Base-by-base conservation (phyloP, 2,888 invertebrate species). In the Charanyca ferruginea region DNA sequence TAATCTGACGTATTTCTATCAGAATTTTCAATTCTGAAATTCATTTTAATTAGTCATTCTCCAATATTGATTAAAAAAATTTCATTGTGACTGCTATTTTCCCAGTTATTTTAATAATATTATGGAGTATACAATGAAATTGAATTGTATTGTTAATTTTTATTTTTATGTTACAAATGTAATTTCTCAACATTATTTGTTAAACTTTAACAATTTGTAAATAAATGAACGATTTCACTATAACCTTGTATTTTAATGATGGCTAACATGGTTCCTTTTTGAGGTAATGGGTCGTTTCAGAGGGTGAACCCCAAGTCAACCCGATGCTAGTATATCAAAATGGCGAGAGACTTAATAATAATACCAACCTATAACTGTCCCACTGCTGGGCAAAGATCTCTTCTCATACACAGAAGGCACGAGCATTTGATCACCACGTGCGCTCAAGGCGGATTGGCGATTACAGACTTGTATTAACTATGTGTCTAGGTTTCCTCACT, bases 141-240 rank as follows among this genome's bases (percentile, higher is more conserved):
- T 68, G 8, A 54, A 51, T 69, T 63, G 48, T 65, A 66, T 58
- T 65, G 62, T 71, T 79, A 66, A 57, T 55, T 64, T 25, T 63
- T 64, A 66, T 66, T 66, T 68, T 65, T 75, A 66, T 60, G 70
- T 77, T 80, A 77, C 68, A 75, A 67, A 72, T 74, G 72, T 77
- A 79, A 72, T 76, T 72, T 79, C 66, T 68, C 64, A 53, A 71
- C 77, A 69, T 76, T 77, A 70, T 78, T 73, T 83, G 68, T 78
- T 83, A 73, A 73, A 66, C 81, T 66, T 60, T 73, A 76, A 77
- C 64, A 73, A 87, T 85, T 80, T 91, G 91, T 91, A 91, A 91
- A 91, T 91, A 91, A 90, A 91, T 85, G 75, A 80, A 85, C 70
- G 84, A 83, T 87, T 86, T 81, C 47, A 65, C 20, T 9, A 54